Base-by-base conservation (phyloP, 2,113 vertebrate species). In the Nanger granti region DNA sequence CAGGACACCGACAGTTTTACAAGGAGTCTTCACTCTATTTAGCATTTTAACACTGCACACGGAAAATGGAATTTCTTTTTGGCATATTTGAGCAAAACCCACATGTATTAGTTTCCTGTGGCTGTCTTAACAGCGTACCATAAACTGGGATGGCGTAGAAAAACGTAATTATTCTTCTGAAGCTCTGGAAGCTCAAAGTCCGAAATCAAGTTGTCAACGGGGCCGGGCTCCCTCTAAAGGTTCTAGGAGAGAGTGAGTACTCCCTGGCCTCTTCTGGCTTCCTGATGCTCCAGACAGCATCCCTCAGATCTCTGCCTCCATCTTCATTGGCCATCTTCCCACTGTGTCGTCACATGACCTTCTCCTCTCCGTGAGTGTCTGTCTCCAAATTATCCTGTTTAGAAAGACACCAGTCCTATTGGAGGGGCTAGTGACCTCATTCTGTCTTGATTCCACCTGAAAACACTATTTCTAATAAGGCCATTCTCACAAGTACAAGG, bases 111-210 rank as follows among this genome's bases (percentile, higher is more conserved):
- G 29, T 47, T 47, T 76, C 47, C 47, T 4, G 9, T 84, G 60
- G 7, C 57, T 82, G 47, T 28, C 8, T 0, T 28, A 13, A 41
- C 26, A n/a, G 13, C 2, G 55, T 1, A 9, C 8, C 0, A 1
- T 31, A 18, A 49, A 34, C 34, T 2, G 20, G 18, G 49, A 31
- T 28, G 49, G 15, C n/a, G 54, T 7, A 11, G 14, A 37, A 66
- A 31, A 10, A 14, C 3, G n/a, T 22, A 13, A 8, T 10, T 4
- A 5, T 11, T 15, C 18, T 90, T 26, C 20, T 62, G 5, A 7
- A 11, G 5, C 3, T 47, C n/a, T 52, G 60, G 76, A 84, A 29
- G 29, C 54, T 3, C 2, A 1, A 37, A 12, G n/a, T 62, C 76
- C 2, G 31, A 24, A 62, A 28, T 5, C 17, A 6, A 41, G n/a